A percentile compares a stretch with the other conserved stretches of the same genome.
These are phyloP conservation scores for Lithophane ornitopus DNA, from an alignment of 2,888 invertebrate species.

Conservation along the genomic window DNA sequence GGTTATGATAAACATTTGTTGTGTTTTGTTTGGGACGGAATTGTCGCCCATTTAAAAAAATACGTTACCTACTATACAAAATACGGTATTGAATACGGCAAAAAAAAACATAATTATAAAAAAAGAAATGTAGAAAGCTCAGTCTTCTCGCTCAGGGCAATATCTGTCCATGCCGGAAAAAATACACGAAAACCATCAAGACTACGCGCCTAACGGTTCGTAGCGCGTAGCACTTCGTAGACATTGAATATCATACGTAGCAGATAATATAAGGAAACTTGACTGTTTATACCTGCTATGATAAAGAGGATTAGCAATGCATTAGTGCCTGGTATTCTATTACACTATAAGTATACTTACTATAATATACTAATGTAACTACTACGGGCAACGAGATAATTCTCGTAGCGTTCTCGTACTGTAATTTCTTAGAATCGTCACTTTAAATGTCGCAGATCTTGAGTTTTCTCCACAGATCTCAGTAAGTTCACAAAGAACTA, in stretches of 20 bases:
- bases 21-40: constrained; percentile 25
- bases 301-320: not conserved
- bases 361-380: not conserved
- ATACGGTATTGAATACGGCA: not conserved
- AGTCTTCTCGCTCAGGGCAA: not conserved
- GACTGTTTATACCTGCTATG: not conserved
- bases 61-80: no score
- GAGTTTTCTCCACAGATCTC: not conserved
- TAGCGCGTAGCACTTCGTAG: constrained; percentile 33
- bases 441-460: not conserved
- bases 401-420: not conserved
- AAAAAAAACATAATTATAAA: not conserved
- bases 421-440: not conserved
- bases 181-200: not conserved
- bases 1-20: constrained; percentile 46
- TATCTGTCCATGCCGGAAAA: not conserved
- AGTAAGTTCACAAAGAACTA: not conserved
- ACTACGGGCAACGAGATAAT: not conserved
- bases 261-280: not conserved
- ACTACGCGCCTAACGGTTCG: not conserved
- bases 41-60: no score
- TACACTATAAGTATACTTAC: not conserved
- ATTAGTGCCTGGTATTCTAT: not conserved
- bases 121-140: not conserved
- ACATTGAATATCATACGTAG: not conserved